Base-by-base conservation (phyloP, 2,113 vertebrate species). In the Thermophis baileyi region DNA sequence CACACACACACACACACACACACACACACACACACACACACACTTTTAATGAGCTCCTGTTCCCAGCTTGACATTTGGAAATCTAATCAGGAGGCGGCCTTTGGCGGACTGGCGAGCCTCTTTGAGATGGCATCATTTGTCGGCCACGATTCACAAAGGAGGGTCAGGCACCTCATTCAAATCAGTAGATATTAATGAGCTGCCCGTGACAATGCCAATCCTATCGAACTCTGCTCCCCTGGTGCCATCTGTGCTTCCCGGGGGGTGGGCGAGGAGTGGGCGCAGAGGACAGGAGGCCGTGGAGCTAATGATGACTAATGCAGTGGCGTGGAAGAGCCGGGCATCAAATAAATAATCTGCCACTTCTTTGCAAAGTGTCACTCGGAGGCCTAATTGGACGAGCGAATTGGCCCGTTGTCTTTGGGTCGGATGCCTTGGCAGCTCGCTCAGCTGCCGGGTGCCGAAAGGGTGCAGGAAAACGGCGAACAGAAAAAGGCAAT, bases 41-140 rank as follows among this genome's bases (percentile, higher is more conserved):
- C 57, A 50, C 47, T 95, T 95, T 96, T 97, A 97, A 97, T 94
- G 94, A 97, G 96, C 95, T 95, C 93, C 94, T 95, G 92, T 97
- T 95, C 95, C 96, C 86, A 50, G 96, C 95, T 92, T 96, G 96
- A 96, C 94, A 96, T 96, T 96, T 96, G 95, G 95, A 96, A 95
- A 93, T 95, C 93, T 97, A 96, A 97, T 95, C 95, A 94, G 92
- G 95, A 96, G 95, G 96, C 95, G 94, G 94, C 91, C 96, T 90
- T 94, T 87, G 25, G 90, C 92, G 95, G 94, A 95, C 93, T 95
- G 86, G 91, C 4, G 63, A 95, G 94, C 93, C 90, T 94, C 92
- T 96, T 96, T 95, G 87, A 69, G 93, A 91, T 96, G 94, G 89
- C 86, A 90, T 90, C 90, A 60, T 95, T 97, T 95, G 94, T 94